phyloP scores from a whole-genome alignment of 2,113 vertebrate genomes.

The Elanus axillaris region DNA sequence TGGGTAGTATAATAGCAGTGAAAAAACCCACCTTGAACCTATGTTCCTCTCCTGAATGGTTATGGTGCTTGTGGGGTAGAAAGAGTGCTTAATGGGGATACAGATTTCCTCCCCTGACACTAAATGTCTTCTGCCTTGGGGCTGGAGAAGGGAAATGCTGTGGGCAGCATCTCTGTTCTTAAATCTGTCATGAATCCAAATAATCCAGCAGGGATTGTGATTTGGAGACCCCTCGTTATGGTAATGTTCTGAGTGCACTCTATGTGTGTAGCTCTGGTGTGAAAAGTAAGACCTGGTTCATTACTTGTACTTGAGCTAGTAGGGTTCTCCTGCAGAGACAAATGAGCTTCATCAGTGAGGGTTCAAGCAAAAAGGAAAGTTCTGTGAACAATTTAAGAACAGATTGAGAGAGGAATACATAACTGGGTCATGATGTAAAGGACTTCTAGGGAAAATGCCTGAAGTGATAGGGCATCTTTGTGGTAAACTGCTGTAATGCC shows the following conservation, averaged over 20 bases:
- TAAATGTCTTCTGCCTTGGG: neutral
- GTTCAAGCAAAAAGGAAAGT: neutral
- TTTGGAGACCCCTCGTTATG: neutral
- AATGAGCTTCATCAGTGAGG: neutral
- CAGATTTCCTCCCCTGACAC: neutral
- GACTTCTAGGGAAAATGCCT: neutral
- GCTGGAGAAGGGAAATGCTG: neutral
- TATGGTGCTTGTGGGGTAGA: neutral
- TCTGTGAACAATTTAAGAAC: neutral
- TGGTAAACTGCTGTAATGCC: neutral
- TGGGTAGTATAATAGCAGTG: neutral
- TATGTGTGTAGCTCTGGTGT: neutral
- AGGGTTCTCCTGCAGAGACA: neutral
- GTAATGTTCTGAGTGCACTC: neutral
- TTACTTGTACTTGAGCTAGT: neutral
- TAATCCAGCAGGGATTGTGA: neutral
- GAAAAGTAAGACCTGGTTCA: neutral
- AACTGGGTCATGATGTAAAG: neutral
- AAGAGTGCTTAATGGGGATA: neutral
- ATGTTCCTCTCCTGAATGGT: neutral
- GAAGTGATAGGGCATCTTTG: neutral
- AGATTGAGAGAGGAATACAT: neutral
- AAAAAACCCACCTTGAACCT: neutral
- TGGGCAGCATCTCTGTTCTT: neutral
- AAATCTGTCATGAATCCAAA: neutral